Percentiles rank a stretch among this genome's conserved stretches.
phyloP scores from a whole-genome alignment of 2,797 vertebrate genomes.

The Sebastiscus albofasciatus region DNA sequence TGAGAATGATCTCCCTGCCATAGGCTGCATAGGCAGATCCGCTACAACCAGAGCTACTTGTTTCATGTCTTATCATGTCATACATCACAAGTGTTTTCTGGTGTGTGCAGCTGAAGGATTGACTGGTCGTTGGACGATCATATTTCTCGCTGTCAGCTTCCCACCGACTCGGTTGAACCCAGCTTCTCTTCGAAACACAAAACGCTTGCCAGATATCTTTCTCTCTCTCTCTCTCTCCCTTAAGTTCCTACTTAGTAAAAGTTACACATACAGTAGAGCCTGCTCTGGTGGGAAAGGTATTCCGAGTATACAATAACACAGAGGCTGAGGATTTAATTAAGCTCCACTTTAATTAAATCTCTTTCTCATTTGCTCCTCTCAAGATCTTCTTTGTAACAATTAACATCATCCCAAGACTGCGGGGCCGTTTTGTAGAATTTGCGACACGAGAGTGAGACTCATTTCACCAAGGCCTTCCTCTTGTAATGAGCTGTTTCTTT shows the following conservation, averaged over 20 bases:
- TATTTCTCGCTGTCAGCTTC: constrained; percentile 11
- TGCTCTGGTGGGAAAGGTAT: constrained; percentile 10
- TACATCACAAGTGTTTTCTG: constrained; percentile 26
- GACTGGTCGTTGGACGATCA: constrained; percentile 17
- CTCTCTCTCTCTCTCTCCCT: not conserved
- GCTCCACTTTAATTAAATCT: constrained; percentile 68
- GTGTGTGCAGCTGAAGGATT: constrained; percentile 11
- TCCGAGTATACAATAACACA: constrained; percentile 35
- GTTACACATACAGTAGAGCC: not conserved
- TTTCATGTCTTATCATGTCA: constrained; percentile 20
- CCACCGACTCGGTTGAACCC: not conserved
- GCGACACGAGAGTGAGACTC: constrained; percentile 7
- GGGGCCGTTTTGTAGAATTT: constrained; percentile 5
- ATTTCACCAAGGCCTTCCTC: not conserved
- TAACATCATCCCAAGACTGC: constrained; percentile 32
- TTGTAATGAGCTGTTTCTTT: constrained; percentile 11
- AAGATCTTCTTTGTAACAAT: constrained; percentile 48
- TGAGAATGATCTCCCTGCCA: constrained; percentile 8
- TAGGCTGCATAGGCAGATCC: constrained; percentile 1
- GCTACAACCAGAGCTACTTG: constrained; percentile 10
- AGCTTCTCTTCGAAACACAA: not conserved
- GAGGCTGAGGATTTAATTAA: constrained; percentile 61
- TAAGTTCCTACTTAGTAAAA: constrained; percentile 9
- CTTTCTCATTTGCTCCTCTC: constrained; percentile 44
- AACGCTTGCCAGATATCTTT: not conserved